phyloP scores from a whole-genome alignment of 2,797 vertebrate species.

The Microctenopoma lineatum region DNA sequence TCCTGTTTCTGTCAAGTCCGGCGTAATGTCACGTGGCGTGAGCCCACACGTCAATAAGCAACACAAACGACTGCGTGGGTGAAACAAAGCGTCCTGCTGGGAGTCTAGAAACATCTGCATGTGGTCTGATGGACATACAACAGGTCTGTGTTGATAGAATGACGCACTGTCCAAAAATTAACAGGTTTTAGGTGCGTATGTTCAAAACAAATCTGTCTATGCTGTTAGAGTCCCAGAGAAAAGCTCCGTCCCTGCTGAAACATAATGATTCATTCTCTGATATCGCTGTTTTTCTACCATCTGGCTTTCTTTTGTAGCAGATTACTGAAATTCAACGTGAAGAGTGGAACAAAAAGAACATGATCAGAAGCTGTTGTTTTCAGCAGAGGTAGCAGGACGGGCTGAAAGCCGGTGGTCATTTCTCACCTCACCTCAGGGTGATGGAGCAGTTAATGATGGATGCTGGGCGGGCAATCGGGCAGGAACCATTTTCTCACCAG shows the following conservation, averaged over 20 bases:
- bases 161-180: neutral
- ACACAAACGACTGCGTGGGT: neutral
- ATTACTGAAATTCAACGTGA: conserved; percentile 31
- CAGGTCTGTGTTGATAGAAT: neutral
- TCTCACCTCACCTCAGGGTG: conserved; percentile 46
- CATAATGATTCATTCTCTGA: conserved; percentile 17
- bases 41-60: conserved; percentile 6
- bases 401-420: conserved; percentile 47
- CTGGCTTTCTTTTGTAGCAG: conserved; percentile 12
- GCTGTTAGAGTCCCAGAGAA: neutral
- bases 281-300: conserved; percentile 24
- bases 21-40: neutral
- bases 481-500: conserved; percentile 30
- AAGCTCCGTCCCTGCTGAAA: neutral
- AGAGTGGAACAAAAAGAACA: conserved; percentile 20
- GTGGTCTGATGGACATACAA: neutral
- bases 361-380: conserved; percentile 14
- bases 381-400: conserved; percentile 16
- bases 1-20: neutral
- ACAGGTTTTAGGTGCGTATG: conserved; percentile 1
- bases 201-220: conserved; percentile 26
- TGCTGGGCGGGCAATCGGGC: neutral
- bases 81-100: conserved; percentile 13
- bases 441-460: conserved; percentile 26
- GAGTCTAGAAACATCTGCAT: conserved; percentile 9